Evolutionary conservation across 2,113 vertebrate genomes (phyloP).

Genomic region (Brienomyrus longianalis): DNA sequence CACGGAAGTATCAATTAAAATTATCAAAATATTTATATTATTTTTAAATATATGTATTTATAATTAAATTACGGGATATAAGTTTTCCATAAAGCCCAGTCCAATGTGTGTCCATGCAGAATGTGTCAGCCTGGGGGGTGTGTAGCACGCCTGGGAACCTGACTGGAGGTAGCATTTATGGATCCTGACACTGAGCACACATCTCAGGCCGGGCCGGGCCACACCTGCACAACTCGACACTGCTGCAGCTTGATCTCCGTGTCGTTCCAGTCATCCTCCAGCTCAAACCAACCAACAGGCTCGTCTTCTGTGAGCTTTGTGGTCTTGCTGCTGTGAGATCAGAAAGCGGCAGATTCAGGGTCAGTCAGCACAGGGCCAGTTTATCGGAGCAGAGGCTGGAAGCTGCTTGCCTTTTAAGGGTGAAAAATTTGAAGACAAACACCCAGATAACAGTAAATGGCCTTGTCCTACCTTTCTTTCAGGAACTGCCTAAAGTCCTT

Average conservation of each 20-base stretch:
- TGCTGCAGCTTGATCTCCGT: slow-evolving; percentile 84
- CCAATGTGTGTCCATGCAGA: not conserved
- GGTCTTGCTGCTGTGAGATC: slow-evolving; percentile 35
- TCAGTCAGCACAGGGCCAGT: not conserved
- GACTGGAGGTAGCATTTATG: not conserved
- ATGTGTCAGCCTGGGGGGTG: not conserved
- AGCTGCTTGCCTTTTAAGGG: not conserved
- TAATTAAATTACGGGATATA: not conserved
- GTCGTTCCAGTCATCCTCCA: slow-evolving; percentile 95
- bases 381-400: not conserved
- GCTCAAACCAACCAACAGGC: slow-evolving; percentile 91
- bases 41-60: too few species aligned
- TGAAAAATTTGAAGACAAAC: not conserved
- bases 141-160: not conserved
- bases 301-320: slow-evolving; percentile 72
- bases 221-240: slow-evolving; percentile 78
- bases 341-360: not conserved
- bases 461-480: slow-evolving; percentile 68
- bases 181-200: not conserved
- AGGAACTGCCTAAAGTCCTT: slow-evolving; percentile 81
- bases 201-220: not conserved
- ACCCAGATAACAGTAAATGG: not conserved
- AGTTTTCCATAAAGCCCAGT: not conserved
- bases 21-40: not conserved
- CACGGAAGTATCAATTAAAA: not conserved